These are phyloP conservation scores for Sciurus vulgaris DNA, from an alignment of 2,797 vertebrate species.

Conservation along the genomic window DNA sequence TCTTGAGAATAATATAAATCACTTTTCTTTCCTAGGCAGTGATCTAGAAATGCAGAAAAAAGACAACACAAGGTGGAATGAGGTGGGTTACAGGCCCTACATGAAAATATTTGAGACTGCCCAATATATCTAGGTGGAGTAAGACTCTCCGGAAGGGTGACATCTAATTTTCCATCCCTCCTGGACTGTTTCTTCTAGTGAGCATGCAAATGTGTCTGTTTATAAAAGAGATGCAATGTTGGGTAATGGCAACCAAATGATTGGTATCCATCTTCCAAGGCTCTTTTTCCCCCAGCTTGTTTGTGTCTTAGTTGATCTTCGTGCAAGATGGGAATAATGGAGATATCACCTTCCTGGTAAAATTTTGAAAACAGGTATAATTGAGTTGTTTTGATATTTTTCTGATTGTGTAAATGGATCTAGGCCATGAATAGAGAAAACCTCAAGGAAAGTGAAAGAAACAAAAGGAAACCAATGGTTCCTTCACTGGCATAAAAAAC, in stretches of 20 bases:
- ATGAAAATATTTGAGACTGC: background rate
- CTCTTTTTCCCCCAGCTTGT: background rate
- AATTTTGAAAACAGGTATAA: background rate
- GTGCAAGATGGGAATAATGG: background rate
- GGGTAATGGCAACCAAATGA: background rate
- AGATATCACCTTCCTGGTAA: background rate
- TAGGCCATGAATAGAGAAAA: background rate
- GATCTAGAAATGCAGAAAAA: conserved; percentile 3
- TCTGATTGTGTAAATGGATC: background rate
- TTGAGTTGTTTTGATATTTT: background rate
- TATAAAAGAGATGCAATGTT: background rate
- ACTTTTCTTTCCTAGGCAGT: background rate
- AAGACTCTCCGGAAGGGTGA: background rate
- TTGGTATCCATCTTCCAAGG: background rate
- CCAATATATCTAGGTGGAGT: background rate
- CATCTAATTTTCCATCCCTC: background rate
- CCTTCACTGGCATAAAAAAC: background rate
- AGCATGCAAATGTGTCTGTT: background rate
- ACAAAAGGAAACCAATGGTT: background rate
- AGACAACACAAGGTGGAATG: background rate
- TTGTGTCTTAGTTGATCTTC: background rate
- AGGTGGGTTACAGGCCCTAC: background rate
- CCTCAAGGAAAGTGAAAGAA: background rate
- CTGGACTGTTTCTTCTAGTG: background rate
- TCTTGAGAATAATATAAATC: conserved; percentile 15